Conservation (phyloP, 2,888 invertebrate species). For the Clanis bilineata region DNA sequence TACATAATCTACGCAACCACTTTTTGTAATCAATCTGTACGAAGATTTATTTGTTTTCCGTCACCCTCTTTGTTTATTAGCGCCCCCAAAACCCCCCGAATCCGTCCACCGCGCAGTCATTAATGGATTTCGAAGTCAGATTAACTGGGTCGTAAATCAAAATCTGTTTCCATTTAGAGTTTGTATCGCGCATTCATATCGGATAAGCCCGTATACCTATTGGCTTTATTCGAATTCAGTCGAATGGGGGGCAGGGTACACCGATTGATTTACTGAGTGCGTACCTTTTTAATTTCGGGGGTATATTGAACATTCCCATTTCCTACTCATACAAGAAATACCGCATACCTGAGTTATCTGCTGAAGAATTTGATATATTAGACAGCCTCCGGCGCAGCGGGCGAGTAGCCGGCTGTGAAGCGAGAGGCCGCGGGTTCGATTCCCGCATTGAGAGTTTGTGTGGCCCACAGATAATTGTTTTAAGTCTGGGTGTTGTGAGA, state of each 20-base stretch:
- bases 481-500: too few species aligned
- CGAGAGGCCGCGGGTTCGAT: too few species aligned
- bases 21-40: neutral
- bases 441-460: too few species aligned
- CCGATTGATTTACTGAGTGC: constrained; percentile 3
- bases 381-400: too few species aligned
- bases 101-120: constrained; percentile 26
- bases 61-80: neutral
- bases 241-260: neutral
- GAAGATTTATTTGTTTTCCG: neutral
- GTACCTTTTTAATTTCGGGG: neutral
- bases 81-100: neutral
- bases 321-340: too few species aligned
- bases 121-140: constrained; percentile 36
- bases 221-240: constrained; percentile 5
- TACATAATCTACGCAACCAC: neutral
- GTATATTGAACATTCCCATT: too few species aligned
- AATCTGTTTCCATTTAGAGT: constrained; percentile 33
- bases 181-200: constrained; percentile 24
- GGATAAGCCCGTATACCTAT: constrained; percentile 5
- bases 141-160: constrained; percentile 47
- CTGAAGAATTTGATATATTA: too few species aligned
- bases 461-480: too few species aligned
- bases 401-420: too few species aligned
- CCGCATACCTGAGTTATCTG: too few species aligned